Percentiles rank a stretch among this genome's conserved stretches.
Conservation (phyloP, 2,797 vertebrate genomes). For the Tarsius wallacei region DNA sequence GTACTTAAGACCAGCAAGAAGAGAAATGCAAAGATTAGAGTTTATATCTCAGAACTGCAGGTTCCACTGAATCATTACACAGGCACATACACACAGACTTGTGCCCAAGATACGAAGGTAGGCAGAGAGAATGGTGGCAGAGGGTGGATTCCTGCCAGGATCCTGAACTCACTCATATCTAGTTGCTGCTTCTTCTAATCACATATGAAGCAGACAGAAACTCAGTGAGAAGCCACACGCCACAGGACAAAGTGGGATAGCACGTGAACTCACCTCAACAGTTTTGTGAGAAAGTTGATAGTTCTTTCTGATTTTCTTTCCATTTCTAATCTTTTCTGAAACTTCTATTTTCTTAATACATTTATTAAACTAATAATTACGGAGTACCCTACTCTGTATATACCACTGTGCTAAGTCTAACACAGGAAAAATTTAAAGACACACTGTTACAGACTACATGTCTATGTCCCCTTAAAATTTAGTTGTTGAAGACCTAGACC, state of each 20-base stretch:
- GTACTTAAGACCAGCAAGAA: neutral
- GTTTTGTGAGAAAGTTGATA: neutral
- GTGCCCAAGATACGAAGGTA: neutral
- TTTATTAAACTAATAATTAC: conserved; percentile 38
- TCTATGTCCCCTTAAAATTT: neutral
- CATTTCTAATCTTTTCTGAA: neutral
- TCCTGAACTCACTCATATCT: neutral
- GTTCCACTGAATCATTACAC: neutral
- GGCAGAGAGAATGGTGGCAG: neutral
- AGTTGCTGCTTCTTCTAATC: neutral
- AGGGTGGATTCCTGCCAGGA: neutral
- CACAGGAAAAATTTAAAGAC: neutral
- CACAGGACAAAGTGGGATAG: neutral
- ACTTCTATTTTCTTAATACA: neutral
- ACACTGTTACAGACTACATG: neutral
- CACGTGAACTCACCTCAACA: neutral
- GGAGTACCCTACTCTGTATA: neutral
- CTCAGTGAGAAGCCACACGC: neutral
- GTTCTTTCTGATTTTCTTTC: conserved; percentile 31
- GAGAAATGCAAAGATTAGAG: neutral
- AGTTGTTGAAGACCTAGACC: neutral
- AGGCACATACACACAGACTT: neutral
- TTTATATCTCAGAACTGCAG: neutral
- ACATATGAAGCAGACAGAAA: neutral
- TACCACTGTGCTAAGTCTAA: neutral